Conservation (phyloP, 2,888 invertebrate genomes). For the Xestia rhomboidea region DNA sequence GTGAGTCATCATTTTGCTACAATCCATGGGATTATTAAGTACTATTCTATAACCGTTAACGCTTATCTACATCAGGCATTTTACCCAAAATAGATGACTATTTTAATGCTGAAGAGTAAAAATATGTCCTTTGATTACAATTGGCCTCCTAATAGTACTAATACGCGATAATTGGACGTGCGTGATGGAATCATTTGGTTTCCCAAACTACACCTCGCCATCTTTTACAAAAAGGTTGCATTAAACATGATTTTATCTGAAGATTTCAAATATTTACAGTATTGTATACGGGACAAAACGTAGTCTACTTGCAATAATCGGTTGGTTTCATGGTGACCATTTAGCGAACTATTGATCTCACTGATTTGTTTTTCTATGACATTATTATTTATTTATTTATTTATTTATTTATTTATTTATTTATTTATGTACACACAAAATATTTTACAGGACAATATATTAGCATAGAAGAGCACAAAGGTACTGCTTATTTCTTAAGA, state of each 20-base stretch:
- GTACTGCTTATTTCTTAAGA: no score
- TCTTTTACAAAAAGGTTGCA: neutral
- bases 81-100: neutral
- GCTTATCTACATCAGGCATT: neutral
- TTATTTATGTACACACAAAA: no score
- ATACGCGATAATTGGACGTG: slow-evolving; percentile 19
- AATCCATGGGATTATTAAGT: slow-evolving; percentile 14
- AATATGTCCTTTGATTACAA: slow-evolving; percentile 6
- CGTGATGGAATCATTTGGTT: slow-evolving; percentile 8
- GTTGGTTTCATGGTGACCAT: no score
- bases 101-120: neutral
- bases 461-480: no score
- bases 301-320: neutral
- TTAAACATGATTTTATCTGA: neutral
- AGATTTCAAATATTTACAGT: neutral
- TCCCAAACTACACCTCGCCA: slow-evolving; percentile 6
- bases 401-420: no score
- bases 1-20: slow-evolving; percentile 25
- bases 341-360: no score
- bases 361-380: no score
- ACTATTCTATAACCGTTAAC: neutral
- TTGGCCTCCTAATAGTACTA: slow-evolving; percentile 22
- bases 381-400: no score
- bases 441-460: no score
- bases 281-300: neutral